Conservation (phyloP, 2,888 invertebrate species). For the Neuroscelio doddi region DNA sequence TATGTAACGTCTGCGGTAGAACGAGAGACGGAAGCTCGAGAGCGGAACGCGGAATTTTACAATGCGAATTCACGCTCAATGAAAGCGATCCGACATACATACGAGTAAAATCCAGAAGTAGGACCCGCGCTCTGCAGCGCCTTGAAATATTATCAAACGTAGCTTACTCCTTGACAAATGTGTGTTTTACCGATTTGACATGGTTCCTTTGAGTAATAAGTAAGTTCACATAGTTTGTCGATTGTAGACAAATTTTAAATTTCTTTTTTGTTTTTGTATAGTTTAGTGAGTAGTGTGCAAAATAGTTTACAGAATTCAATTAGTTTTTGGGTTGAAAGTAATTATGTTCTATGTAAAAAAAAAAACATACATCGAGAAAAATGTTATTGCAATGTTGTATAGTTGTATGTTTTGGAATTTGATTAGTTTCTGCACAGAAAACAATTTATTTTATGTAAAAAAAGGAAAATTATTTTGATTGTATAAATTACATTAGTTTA, state of each 20-base stretch:
- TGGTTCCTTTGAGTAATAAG: conserved; percentile 10
- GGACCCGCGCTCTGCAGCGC: conserved; percentile 6
- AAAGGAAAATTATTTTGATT: too few relatives aligned
- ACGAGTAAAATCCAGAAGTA: conserved; percentile 18
- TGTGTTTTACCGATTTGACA: conserved; percentile 15
- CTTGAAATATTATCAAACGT: conserved; percentile 26
- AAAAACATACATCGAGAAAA: too few relatives aligned
- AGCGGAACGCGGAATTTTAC: conserved; percentile 32
- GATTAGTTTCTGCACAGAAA: background rate
- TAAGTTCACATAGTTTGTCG: conserved; percentile 4
- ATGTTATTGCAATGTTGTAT: too few relatives aligned
- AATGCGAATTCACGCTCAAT: conserved; percentile 39
- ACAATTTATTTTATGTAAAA: too few relatives aligned
- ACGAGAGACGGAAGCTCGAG: conserved; percentile 19
- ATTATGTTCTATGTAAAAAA: too few relatives aligned
- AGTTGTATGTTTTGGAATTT: too few relatives aligned
- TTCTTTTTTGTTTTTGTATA: background rate
- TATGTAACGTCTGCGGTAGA: conserved; percentile 23
- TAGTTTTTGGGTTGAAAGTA: too few relatives aligned
- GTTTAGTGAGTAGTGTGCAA: background rate
- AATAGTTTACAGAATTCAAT: background rate
- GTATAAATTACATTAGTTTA: too few relatives aligned
- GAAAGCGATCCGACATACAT: conserved; percentile 26
- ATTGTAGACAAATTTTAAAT: background rate
- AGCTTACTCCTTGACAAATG: conserved; percentile 22